Conservation (phyloP, 2,113 vertebrate species). For the Tympanuchus pallidicinctus region DNA sequence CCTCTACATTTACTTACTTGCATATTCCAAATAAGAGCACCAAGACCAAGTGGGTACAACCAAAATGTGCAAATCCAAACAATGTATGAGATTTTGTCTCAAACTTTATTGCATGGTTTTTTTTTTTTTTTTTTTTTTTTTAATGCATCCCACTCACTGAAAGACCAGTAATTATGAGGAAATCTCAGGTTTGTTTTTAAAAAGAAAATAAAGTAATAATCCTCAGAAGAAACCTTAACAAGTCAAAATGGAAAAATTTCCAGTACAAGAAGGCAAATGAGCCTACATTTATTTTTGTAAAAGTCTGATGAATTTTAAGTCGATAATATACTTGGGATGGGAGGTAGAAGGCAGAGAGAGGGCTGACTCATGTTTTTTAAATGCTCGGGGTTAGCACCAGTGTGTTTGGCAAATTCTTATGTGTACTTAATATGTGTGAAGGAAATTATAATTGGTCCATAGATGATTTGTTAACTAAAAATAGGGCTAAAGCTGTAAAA, state of each 20-base stretch:
- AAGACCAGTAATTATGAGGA: not conserved
- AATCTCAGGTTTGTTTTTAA: not conserved
- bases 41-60: not conserved
- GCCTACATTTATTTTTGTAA: slow-evolving; percentile 9
- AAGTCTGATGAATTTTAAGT: slow-evolving; percentile 42
- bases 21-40: not conserved
- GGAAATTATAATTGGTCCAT: slow-evolving; percentile 72
- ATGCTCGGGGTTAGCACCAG: slow-evolving; percentile 66
- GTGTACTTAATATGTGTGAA: slow-evolving; percentile 66
- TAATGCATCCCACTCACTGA: not conserved
- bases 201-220: not conserved
- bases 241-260: not conserved
- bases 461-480: slow-evolving; percentile 73
- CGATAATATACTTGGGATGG: not conserved
- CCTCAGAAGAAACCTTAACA: not conserved
- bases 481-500: slow-evolving; percentile 73
- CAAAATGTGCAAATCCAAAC: not conserved
- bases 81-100: not conserved
- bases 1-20: not conserved
- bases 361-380: slow-evolving; percentile 70
- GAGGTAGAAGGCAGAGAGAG: not conserved
- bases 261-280: not conserved
- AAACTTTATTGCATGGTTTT: not conserved
- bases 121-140: not conserved
- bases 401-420: slow-evolving; percentile 56